These are phyloP conservation scores for Coregonus clupeaformis DNA, from an alignment of 2,113 vertebrate species.

Conservation along the genomic window DNA sequence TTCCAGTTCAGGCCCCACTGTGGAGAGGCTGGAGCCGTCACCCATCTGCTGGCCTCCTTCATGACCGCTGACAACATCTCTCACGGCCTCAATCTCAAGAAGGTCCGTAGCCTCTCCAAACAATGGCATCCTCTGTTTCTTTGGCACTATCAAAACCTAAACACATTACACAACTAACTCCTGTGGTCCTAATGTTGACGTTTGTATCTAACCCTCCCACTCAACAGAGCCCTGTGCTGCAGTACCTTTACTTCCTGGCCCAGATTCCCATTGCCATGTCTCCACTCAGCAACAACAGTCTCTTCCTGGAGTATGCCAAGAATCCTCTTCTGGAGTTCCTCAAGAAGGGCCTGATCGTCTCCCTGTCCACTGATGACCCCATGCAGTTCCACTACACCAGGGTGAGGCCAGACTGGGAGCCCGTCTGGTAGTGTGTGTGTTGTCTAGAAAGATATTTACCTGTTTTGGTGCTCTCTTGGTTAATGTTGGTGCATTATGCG, in stretches of 20 bases:
- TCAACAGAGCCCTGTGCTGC: slow-evolving; percentile 88
- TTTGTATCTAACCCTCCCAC: neutral
- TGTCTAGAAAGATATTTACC: neutral
- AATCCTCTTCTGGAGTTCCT: slow-evolving; percentile 93
- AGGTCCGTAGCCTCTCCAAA: slow-evolving; percentile 73
- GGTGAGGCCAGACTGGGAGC: slow-evolving; percentile 63
- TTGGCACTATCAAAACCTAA: neutral
- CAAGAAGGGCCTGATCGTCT: slow-evolving; percentile 90
- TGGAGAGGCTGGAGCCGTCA: slow-evolving; percentile 95
- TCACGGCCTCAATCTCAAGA: slow-evolving; percentile 95
- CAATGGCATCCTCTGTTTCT: too few species aligned
- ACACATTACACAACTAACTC: neutral
- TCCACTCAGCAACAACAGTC: slow-evolving; percentile 97
- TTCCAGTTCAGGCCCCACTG: slow-evolving; percentile 97
- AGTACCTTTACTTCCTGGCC: slow-evolving; percentile 92
- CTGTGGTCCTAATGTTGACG: neutral
- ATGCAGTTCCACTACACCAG: slow-evolving; percentile 99
- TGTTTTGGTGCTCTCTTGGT: neutral
- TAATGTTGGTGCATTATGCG: too few species aligned
- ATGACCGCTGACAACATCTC: slow-evolving; percentile 99
- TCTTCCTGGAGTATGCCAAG: slow-evolving; percentile 96
- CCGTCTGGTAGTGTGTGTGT: neutral
- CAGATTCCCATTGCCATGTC: slow-evolving; percentile 98
- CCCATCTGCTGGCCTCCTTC: slow-evolving; percentile 91
- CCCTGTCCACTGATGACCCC: slow-evolving; percentile 95